These are phyloP conservation scores for Ostrea denselamellosa DNA, from an alignment of 1,140 invertebrate species.

Conservation along the genomic window DNA sequence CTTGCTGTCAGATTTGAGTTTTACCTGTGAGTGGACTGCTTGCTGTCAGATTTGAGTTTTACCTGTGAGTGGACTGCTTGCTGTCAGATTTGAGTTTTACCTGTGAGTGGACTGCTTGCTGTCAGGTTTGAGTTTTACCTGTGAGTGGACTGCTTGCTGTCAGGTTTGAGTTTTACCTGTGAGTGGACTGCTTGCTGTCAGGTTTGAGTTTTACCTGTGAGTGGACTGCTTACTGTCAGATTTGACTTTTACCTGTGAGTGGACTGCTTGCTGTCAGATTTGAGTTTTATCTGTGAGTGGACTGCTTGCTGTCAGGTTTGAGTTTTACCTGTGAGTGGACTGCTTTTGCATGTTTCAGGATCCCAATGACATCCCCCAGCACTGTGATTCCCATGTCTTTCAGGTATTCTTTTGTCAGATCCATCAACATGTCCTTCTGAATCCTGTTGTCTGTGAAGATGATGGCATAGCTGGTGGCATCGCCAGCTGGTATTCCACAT, in stretches of 20 bases:
- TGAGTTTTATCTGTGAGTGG: slow-evolving; percentile 81
- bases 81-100: slow-evolving; percentile 71
- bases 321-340: slow-evolving; percentile 83
- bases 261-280: slow-evolving; percentile 83
- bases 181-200: slow-evolving; percentile 85
- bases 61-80: slow-evolving; percentile 85
- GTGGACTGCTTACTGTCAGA: slow-evolving; percentile 84
- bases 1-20: slow-evolving; percentile 77
- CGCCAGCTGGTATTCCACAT: slow-evolving; percentile 87
- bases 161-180: slow-evolving; percentile 77
- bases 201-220: slow-evolving; percentile 80
- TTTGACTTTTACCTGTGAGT: slow-evolving; percentile 81
- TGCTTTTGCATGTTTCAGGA: slow-evolving; percentile 88
- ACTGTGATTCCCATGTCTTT: slow-evolving; percentile 90
- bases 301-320: slow-evolving; percentile 80
- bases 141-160: slow-evolving; percentile 86
- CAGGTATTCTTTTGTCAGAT: slow-evolving; percentile 90
- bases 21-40: slow-evolving; percentile 84
- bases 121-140: slow-evolving; percentile 76
- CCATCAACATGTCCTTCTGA: slow-evolving; percentile 88
- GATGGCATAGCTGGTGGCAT: slow-evolving; percentile 88
- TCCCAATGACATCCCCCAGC: slow-evolving; percentile 91
- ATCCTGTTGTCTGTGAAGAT: slow-evolving; percentile 91
- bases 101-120: slow-evolving; percentile 85
- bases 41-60: slow-evolving; percentile 74